Evolutionary conservation across 2,113 vertebrate species (phyloP).

Genomic region (Corythoichthys intestinalis): DNA sequence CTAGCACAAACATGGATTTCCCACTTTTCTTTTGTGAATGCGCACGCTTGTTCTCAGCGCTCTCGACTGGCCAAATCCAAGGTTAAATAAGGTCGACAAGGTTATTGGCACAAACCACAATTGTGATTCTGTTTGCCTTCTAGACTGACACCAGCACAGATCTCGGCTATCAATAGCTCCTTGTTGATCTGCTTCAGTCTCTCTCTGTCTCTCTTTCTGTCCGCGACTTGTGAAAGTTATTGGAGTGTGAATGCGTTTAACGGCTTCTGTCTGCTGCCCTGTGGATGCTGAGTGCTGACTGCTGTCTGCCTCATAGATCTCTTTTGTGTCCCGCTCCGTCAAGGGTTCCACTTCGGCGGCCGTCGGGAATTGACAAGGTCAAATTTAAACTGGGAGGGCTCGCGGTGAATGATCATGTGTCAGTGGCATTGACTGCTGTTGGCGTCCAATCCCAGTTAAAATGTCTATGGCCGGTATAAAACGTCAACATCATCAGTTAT

Average conservation of each 20-base stretch:
- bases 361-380: not conserved
- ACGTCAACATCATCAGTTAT: not conserved
- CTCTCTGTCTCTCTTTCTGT: constrained; percentile 10
- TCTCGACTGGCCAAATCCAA: constrained; percentile 51
- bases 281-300: constrained; percentile 29
- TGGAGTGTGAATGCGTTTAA: constrained; percentile 66
- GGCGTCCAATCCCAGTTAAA: no score
- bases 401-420: no score
- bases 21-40: constrained; percentile 54
- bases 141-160: constrained; percentile 55
- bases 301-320: constrained; percentile 32
- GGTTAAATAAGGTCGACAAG: constrained; percentile 65
- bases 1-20: constrained; percentile 36
- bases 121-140: constrained; percentile 61
- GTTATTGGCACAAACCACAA: constrained; percentile 63
- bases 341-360: constrained; percentile 9
- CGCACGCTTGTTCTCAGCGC: constrained; percentile 51
- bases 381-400: not conserved
- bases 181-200: constrained; percentile 55
- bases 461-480: no score
- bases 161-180: constrained; percentile 58
- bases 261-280: constrained; percentile 51
- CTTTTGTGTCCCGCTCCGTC: not conserved
- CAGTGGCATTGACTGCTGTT: no score
- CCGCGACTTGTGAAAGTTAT: constrained; percentile 65